Evolutionary conservation across 92 coral and sea anemone genomes (phyloP).

Genomic region (Porites cylindrica): DNA sequence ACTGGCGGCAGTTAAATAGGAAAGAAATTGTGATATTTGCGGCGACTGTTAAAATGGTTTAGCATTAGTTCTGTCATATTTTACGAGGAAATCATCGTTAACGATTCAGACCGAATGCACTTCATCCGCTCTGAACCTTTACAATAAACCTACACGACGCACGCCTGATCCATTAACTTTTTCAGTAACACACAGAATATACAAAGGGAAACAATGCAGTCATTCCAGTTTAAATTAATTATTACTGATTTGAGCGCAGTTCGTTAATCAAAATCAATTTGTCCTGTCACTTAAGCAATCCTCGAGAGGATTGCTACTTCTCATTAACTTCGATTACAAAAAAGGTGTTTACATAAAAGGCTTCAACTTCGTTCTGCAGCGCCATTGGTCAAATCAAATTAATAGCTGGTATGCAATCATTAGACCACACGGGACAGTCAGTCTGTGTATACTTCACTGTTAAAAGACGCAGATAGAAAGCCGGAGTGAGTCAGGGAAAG

Average conservation of each 20-base stretch:
- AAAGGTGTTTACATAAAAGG: conserved; percentile 29
- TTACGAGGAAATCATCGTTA: background rate
- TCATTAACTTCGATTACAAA: conserved; percentile 8
- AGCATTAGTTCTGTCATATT: background rate
- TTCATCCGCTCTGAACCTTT: background rate
- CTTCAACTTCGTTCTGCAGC: background rate
- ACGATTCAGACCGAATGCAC: background rate
- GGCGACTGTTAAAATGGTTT: no score
- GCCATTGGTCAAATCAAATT: conserved; percentile 20
- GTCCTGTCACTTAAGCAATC: background rate
- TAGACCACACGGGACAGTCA: background rate
- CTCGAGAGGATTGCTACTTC: conserved; percentile 5
- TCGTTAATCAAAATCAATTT: conserved; percentile 30
- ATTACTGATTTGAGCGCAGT: background rate
- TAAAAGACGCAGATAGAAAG: background rate
- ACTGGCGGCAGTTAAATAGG: no score
- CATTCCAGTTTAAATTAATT: conserved; percentile 11
- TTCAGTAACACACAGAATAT: background rate
- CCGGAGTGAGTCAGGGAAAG: no score
- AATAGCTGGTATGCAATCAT: background rate
- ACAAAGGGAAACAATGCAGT: background rate
- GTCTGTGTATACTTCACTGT: no score
- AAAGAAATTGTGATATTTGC: no score
- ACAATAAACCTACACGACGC: background rate
- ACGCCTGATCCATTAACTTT: background rate